A percentile compares a stretch with the other conserved stretches of the same genome.
These are phyloP conservation scores for Melinaea menophilus DNA, from an alignment of 2,888 invertebrate genomes.

Conservation along the genomic window DNA sequence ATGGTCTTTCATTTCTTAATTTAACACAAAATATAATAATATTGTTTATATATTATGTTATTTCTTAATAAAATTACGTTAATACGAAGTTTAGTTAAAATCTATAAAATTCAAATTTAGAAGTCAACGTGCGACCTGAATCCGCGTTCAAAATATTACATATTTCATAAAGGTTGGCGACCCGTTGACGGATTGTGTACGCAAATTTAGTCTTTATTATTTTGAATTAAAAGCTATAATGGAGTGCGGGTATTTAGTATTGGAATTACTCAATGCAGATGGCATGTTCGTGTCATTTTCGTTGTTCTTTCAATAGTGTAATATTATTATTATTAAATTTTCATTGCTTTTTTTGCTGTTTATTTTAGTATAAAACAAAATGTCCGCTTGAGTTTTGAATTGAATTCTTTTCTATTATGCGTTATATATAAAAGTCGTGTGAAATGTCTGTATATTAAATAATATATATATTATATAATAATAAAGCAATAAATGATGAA, in stretches of 20 bases:
- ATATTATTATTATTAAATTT: too few species aligned
- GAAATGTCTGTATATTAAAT: too few species aligned
- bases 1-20: too few species aligned
- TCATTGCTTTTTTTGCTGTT: too few species aligned
- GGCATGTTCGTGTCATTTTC: slow-evolving; percentile 23
- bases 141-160: slow-evolving; percentile 31
- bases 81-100: not conserved
- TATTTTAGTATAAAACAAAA: too few species aligned
- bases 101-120: slow-evolving; percentile 20
- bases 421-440: too few species aligned
- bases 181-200: slow-evolving; percentile 22
- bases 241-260: slow-evolving; percentile 17
- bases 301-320: not conserved
- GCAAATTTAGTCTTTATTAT: slow-evolving; percentile 6
- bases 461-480: too few species aligned
- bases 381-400: too few species aligned
- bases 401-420: too few species aligned
- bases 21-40: too few species aligned
- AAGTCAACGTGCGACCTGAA: slow-evolving; percentile 30
- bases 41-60: too few species aligned
- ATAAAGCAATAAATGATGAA: too few species aligned
- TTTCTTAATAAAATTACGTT: not conserved
- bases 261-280: slow-evolving; percentile 23
- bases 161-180: slow-evolving; percentile 33
- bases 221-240: slow-evolving; percentile 27